Evolutionary conservation across 2,888 invertebrate species (phyloP).

Genomic region (Cheilosia vernalis): DNA sequence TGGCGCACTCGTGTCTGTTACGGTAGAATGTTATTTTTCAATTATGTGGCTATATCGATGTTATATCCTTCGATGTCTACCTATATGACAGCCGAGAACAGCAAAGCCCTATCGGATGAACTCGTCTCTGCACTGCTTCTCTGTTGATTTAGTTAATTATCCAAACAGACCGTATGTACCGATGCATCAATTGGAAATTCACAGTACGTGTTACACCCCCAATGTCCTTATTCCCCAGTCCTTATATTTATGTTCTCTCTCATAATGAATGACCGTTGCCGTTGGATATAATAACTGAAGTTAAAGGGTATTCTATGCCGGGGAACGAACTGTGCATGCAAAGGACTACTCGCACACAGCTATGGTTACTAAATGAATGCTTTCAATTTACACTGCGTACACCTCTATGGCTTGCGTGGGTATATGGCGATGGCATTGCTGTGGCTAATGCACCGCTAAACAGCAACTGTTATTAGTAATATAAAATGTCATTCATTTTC

Average conservation of each 20-base stretch:
- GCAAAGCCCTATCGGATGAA: not conserved
- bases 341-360: constrained; percentile 10
- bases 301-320: not conserved
- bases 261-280: no score
- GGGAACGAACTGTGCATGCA: constrained; percentile 20
- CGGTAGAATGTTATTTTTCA: constrained; percentile 57
- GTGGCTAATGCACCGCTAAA: constrained; percentile 40
- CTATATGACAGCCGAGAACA: not conserved
- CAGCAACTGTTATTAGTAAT: constrained; percentile 56
- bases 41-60: constrained; percentile 28
- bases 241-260: constrained; percentile 38
- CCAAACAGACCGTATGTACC: constrained; percentile 42
- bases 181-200: constrained; percentile 43
- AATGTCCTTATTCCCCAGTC: constrained; percentile 38
- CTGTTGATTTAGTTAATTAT: constrained; percentile 69
- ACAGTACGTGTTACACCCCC: constrained; percentile 14
- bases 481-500: constrained; percentile 61
- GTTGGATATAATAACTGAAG: not conserved
- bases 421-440: not conserved
- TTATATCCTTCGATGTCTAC: constrained; percentile 15
- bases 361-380: constrained; percentile 26
- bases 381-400: constrained; percentile 31
- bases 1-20: not conserved
- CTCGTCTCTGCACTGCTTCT: constrained; percentile 40
- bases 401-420: not conserved